These are phyloP conservation scores for Todus mexicanus DNA, from an alignment of 2,797 vertebrate genomes.

Conservation along the genomic window DNA sequence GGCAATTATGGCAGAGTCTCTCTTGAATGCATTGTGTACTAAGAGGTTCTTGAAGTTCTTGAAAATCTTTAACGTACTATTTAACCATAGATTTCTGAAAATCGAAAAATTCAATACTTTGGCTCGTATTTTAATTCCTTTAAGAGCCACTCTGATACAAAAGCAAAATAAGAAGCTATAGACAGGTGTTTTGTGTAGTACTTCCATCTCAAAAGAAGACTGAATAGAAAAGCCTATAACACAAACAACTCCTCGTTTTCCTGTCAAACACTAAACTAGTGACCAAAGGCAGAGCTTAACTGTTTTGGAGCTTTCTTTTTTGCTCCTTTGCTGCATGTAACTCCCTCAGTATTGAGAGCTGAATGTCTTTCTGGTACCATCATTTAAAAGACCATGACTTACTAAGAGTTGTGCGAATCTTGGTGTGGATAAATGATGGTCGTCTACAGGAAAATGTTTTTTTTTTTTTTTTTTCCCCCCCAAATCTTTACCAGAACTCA, in stretches of 20 bases:
- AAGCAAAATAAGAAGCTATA: not conserved
- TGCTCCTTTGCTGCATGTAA: not conserved
- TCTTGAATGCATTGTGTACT: not conserved
- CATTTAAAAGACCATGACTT: not conserved
- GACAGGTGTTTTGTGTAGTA: not conserved
- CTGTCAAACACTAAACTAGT: not conserved
- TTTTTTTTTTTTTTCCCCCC: not conserved
- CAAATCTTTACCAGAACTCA: not conserved
- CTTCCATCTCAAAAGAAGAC: not conserved
- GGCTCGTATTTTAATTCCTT: not conserved
- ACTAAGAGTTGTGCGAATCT: not conserved
- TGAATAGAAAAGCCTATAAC: not conserved
- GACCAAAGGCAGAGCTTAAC: not conserved
- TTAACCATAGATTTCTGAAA: not conserved
- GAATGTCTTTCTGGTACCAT: not conserved
- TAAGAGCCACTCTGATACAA: not conserved
- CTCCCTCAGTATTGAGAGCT: not conserved
- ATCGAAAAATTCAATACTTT: not conserved
- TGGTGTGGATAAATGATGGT: not conserved
- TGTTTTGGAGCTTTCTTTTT: not conserved
- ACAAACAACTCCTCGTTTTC: not conserved
- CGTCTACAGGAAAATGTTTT: not conserved
- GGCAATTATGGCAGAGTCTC: not conserved
- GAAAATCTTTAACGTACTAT: not conserved
- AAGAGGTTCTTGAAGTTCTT: not conserved